These are phyloP conservation scores for Agrilus mali DNA, from an alignment of 2,888 invertebrate genomes.

Conservation along the genomic window DNA sequence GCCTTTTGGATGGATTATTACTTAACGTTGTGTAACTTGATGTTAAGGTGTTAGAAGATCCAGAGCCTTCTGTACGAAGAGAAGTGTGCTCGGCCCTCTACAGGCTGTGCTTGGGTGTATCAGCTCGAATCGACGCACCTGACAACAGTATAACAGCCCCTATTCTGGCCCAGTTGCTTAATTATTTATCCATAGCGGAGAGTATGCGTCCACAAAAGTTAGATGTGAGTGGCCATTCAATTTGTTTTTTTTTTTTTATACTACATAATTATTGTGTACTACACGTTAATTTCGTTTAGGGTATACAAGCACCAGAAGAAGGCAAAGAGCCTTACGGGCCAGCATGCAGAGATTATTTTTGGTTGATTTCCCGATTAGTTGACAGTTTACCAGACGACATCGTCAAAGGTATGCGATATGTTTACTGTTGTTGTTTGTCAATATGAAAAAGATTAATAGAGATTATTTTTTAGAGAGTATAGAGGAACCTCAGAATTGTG, in stretches of 20 bases:
- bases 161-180: conserved; percentile 66
- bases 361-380: conserved; percentile 78
- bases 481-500: conserved; percentile 41
- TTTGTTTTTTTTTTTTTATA: not conserved
- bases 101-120: conserved; percentile 65
- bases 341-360: conserved; percentile 89
- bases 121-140: conserved; percentile 30
- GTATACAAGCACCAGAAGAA: conserved; percentile 44
- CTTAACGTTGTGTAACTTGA: not conserved
- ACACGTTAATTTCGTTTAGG: conserved; percentile 7
- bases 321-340: conserved; percentile 93
- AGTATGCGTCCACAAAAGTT: conserved; percentile 59
- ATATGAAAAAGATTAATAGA: not conserved
- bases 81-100: conserved; percentile 91
- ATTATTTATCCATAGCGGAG: conserved; percentile 72
- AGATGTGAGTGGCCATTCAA: conserved; percentile 27
- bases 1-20: too few species aligned
- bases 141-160: conserved; percentile 61
- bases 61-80: conserved; percentile 79
- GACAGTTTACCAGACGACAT: conserved; percentile 74
- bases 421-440: not conserved
- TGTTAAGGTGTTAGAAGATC: conserved; percentile 63
- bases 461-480: conserved; percentile 32
- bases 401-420: conserved; percentile 43
- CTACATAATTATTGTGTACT: too few species aligned